phyloP scores from a whole-genome alignment of 2,797 vertebrate genomes.

The Neopelma chrysocephalum region DNA sequence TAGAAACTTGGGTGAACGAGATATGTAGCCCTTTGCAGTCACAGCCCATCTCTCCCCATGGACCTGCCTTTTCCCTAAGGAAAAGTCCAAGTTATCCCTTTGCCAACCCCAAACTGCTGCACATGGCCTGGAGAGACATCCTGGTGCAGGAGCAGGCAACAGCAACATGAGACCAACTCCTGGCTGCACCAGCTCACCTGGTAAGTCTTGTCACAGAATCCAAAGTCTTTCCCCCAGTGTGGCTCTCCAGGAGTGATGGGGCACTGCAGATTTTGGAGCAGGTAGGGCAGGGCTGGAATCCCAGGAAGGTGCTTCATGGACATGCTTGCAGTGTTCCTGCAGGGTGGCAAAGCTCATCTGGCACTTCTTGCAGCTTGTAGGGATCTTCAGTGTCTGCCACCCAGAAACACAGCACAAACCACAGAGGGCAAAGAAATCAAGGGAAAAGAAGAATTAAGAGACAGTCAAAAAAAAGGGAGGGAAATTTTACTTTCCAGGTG shows the following conservation, averaged over 20 bases:
- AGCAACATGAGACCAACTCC: neutral
- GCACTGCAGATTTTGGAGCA: constrained; percentile 86
- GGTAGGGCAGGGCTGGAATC: constrained; percentile 85
- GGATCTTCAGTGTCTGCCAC: constrained; percentile 82
- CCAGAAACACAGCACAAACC: neutral
- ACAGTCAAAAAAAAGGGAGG: neutral
- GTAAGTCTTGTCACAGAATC: constrained; percentile 89
- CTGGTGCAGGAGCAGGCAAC: fast-evolving
- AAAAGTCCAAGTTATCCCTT: neutral
- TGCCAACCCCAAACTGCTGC: neutral
- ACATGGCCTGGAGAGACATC: neutral
- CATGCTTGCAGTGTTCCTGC: constrained; percentile 86
- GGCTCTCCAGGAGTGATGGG: constrained; percentile 81
- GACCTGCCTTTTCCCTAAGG: neutral
- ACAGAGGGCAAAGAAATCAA: neutral
- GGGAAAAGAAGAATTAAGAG: neutral
- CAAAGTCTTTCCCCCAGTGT: constrained; percentile 84
- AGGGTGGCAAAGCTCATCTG: constrained; percentile 87
- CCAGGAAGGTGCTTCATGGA: constrained; percentile 84
- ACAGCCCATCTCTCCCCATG: neutral
- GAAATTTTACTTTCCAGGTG: neutral
- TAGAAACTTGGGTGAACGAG: neutral
- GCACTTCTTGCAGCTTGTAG: constrained; percentile 90
- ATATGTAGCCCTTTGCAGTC: neutral
- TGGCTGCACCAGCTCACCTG: constrained; percentile 77